Evolutionary conservation across 2,888 invertebrate species (phyloP).

Genomic region (Rotaria magnacalcarata): DNA sequence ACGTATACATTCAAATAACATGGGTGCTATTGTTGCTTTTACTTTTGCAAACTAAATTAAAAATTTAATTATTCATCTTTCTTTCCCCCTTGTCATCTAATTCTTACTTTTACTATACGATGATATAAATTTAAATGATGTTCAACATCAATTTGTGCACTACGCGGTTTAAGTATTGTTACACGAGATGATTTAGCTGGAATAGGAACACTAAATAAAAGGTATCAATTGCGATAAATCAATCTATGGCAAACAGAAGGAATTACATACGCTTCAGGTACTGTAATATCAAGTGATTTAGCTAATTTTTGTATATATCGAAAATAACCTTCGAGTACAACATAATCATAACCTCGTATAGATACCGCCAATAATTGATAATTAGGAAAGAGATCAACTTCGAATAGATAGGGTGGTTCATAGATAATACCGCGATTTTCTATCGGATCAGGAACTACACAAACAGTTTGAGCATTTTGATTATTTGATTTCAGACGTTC

Average conservation of each 20-base stretch:
- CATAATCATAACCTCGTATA: slow-evolving; percentile 44
- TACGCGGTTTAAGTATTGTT: slow-evolving; percentile 42
- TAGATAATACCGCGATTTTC: background rate
- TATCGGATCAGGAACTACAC: background rate
- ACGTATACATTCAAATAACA: slow-evolving; percentile 72
- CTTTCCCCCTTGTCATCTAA: too few species aligned
- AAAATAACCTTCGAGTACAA: slow-evolving; percentile 42
- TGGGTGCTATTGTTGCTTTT: slow-evolving; percentile 43
- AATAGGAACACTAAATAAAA: slow-evolving; percentile 32
- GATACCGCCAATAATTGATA: slow-evolving; percentile 37
- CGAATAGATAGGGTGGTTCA: slow-evolving; percentile 28
- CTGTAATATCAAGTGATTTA: slow-evolving; percentile 37
- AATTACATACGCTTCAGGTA: slow-evolving; percentile 36
- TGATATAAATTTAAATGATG: slow-evolving; percentile 43
- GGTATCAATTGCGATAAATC: too few species aligned
- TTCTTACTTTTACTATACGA: slow-evolving; percentile 44
- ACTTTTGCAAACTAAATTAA: slow-evolving; percentile 24
- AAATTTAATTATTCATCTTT: background rate
- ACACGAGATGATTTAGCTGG: slow-evolving; percentile 42
- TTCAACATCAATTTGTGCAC: slow-evolving; percentile 43
- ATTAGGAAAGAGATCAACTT: slow-evolving; percentile 38
- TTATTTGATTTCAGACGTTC: background rate
- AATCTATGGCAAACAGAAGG: background rate
- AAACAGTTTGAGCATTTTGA: background rate
- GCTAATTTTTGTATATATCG: slow-evolving; percentile 43